Evolutionary conservation across 2,888 invertebrate genomes (phyloP), one percentile per base, ranked within the genome.

Genomic region (Chrysolina americana): DNA sequence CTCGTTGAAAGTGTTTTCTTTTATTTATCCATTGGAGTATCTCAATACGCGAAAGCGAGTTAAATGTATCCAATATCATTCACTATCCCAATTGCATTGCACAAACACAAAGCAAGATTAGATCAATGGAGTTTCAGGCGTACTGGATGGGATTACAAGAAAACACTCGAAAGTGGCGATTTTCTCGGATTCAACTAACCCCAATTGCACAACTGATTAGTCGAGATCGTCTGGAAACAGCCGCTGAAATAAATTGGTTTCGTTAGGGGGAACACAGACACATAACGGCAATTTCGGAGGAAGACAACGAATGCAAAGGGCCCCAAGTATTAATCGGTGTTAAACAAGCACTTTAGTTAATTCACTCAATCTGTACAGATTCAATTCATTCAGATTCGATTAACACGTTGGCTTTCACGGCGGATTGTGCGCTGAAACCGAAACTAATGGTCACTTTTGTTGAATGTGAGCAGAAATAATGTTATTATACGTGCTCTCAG

Each of bases 321-420:
- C 47, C n/a, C 17, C 17, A 8, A 41, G 48, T 21, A 36, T 48
- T 66, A 66, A 66, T 48, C 50, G 66, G 66, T 66, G 66, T 48
- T 50, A 53, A 66, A 66, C 50, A 50, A 48, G 66, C 66, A 44
- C 66, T 65, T 41, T 11, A 41, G n/a, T 44, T 44, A 65, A 65
- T 65, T 47, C 65, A 23, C 23, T 21, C 23, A 69, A 73, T 73
- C 59, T 36, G 23, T 53, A 41, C 48, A 21, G 56, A 65, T 70
- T 73, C 69, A 64, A 63, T 59, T 68, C 23, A 73, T 64, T 59
- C 47, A n/a, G 56, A 73, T 73, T 73, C 73, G 64, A 73, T 73
- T 69, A 73, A 68, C 69, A 69, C 73, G 63, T 72, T 66, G 68
- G 62, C 21, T 53, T 21, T 53, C 53, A 19, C 36, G 8, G 36